These are phyloP conservation scores for Archaeoteleia sp. DNA, from an alignment of 2,888 invertebrate genomes.

Conservation along the genomic window DNA sequence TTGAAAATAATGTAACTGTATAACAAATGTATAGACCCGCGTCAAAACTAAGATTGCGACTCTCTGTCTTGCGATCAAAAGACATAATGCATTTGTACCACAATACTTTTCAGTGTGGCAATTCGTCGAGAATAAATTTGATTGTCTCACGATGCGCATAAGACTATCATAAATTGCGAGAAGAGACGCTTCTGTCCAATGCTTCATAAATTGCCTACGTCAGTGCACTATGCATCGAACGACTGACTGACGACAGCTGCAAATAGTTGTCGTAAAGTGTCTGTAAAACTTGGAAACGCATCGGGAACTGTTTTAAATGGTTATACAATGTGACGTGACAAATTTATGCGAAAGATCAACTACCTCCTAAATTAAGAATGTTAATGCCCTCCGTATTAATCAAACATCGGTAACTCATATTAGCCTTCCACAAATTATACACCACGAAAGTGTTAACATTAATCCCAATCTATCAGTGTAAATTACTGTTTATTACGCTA, in stretches of 20 bases:
- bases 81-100: slow-evolving; percentile 40
- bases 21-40: no score
- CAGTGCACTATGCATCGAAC: slow-evolving; percentile 31
- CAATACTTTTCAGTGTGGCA: slow-evolving; percentile 24
- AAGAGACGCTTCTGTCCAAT: slow-evolving; percentile 28
- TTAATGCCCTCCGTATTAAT: no score
- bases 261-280: slow-evolving; percentile 8
- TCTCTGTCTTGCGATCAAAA: no score
- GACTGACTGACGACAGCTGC: slow-evolving; percentile 54
- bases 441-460: no score
- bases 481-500: no score
- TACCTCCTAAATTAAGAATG: neutral
- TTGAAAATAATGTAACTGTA: no score
- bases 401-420: no score
- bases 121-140: slow-evolving; percentile 39
- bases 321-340: slow-evolving; percentile 31
- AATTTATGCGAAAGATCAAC: slow-evolving; percentile 19
- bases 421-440: no score
- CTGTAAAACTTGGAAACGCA: slow-evolving; percentile 38
- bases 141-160: slow-evolving; percentile 34
- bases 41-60: no score
- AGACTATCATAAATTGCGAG: slow-evolving; percentile 42
- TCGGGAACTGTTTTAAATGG: slow-evolving; percentile 31
- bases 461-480: no score
- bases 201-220: slow-evolving; percentile 46